Base-by-base conservation (phyloP, 2,888 invertebrate species). In the Sminthurinus aureus region DNA sequence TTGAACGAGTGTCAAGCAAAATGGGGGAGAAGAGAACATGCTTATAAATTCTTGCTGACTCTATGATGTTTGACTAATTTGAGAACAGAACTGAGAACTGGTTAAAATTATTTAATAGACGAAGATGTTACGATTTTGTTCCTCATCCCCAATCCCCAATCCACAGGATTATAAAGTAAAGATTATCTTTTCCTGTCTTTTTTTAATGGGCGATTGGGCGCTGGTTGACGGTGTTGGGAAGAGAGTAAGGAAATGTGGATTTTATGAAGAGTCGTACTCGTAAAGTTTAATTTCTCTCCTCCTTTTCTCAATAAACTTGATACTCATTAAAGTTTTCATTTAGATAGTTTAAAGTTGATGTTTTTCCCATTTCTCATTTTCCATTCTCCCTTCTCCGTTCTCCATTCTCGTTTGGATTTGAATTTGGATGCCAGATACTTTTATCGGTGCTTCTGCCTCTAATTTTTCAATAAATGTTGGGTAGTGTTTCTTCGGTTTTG, bases 221-320 rank as follows among this genome's bases (percentile, higher is more conserved):
- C 1, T 38, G 38, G 38, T 38, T 38, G 38, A 38, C 38, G 38
- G 38, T 38, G 38, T 38, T n/a, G n/a, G n/a, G n/a, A n/a, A n/a
- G n/a, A n/a, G n/a, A n/a, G n/a, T n/a, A n/a, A n/a, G n/a, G n/a
- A n/a, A n/a, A n/a, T n/a, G n/a, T n/a, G 38, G 38, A 38, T 38
- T 38, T 38, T 38, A 38, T 38, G 71, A 24, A 71, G 11, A 20
- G 1, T 38, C 6, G 38, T 1, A 2, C 26, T 74, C 74, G 74
- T 74, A 74, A 74, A 74, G 8, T 74, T 74, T 74, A 74, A 22
- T 74, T 26, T 26, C 38, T 74, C 26, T 20, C 74, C 38, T 15
- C 18, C 58, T 58, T 18, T 15, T 74, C 38, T 74, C 74, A 74
- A 74, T 74, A 74, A 74, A 74, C 26, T 74, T 74, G 9, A 22